These are phyloP conservation scores for Zoanthus sociatus DNA, from an alignment of 92 coral and sea anemone genomes.

Conservation along the genomic window DNA sequence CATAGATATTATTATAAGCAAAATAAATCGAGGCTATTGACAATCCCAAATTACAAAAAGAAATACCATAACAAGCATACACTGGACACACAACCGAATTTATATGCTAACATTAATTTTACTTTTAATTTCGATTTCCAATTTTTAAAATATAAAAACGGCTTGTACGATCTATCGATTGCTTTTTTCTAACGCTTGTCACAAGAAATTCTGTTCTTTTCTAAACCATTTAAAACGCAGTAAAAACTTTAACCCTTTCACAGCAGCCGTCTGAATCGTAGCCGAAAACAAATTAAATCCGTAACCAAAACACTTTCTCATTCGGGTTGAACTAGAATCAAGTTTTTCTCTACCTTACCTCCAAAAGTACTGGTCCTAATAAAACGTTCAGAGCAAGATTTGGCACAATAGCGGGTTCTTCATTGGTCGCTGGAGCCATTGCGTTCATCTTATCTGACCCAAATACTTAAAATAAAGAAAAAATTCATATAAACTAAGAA, in stretches of 20 bases:
- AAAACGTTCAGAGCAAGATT: constrained; percentile 91
- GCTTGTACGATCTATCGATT: too few species aligned
- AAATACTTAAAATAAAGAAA: constrained; percentile 44
- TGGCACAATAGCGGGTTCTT: constrained; percentile 91
- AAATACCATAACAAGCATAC: too few species aligned
- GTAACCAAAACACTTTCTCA: constrained; percentile 26
- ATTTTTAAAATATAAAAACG: too few species aligned
- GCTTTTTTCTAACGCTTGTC: too few species aligned
- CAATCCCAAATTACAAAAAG: too few species aligned
- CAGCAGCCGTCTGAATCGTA: not conserved
- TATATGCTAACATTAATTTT: too few species aligned
- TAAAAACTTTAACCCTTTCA: too few species aligned
- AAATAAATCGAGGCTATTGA: too few species aligned
- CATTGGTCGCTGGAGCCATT: constrained; percentile 69
- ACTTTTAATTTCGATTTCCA: too few species aligned
- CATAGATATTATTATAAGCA: not conserved
- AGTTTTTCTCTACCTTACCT: constrained; percentile 60
- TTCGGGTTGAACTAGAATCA: not conserved
- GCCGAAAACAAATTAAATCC: not conserved
- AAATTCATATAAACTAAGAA: not conserved
- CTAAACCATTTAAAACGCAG: too few species aligned
- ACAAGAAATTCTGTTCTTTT: not conserved
- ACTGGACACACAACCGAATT: too few species aligned
- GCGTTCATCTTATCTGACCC: constrained; percentile 49
- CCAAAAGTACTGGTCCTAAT: constrained; percentile 86